Conservation (phyloP, 2,113 vertebrate species). For the Uria lomvia region DNA sequence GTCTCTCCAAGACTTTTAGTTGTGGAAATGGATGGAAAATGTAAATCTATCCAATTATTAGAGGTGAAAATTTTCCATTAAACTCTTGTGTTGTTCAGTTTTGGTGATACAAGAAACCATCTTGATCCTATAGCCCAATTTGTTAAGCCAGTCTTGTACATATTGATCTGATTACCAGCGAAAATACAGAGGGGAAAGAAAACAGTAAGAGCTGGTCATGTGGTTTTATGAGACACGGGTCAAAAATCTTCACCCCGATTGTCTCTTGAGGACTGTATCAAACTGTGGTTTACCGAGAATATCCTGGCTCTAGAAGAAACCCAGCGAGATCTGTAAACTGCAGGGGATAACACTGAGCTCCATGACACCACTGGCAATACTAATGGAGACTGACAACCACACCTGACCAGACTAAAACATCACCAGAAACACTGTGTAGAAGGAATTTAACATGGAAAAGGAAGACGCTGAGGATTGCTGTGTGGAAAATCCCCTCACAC, state of each 20-base stretch:
- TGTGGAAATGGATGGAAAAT: not conserved
- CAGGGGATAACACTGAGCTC: not conserved
- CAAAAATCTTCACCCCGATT: not conserved
- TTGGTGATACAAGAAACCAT: not conserved
- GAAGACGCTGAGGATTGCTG: not conserved
- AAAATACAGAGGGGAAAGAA: slow-evolving; percentile 27
- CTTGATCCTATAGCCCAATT: slow-evolving; percentile 1
- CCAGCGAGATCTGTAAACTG: not conserved
- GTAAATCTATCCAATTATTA: not conserved
- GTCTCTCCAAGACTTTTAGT: not conserved
- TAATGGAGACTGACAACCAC: not conserved
- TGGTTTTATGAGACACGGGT: not conserved
- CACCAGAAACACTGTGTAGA: not conserved
- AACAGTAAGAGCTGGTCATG: not conserved
- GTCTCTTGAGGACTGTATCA: not conserved
- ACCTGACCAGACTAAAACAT: not conserved
- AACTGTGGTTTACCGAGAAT: not conserved
- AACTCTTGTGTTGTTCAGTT: not conserved
- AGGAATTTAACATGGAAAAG: not conserved
- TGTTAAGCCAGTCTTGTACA: slow-evolving; percentile 15
- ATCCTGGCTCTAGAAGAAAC: not conserved
- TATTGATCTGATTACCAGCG: slow-evolving; percentile 5
- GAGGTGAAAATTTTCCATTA: slow-evolving; percentile 36
- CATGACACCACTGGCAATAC: rapidly evolving
- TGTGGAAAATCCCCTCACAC: not conserved